Base-by-base conservation (phyloP, 2,888 invertebrate genomes). In the Eupithecia subumbrata region DNA sequence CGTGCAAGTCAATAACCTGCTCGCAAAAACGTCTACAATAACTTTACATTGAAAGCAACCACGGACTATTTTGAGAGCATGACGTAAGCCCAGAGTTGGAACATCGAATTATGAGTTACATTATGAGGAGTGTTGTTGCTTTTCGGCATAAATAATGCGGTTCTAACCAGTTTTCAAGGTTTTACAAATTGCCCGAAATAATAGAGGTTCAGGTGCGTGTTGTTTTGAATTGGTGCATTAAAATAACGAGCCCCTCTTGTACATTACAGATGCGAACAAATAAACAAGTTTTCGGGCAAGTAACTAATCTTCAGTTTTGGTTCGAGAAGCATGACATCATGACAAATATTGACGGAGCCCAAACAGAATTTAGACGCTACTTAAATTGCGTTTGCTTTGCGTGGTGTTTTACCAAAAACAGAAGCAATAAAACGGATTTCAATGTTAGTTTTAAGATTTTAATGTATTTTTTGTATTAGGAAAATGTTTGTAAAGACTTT, bases 1-100 rank as follows among this genome's bases (percentile, higher is more conserved):
- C 71, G 82, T 77, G 76, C 84, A 87, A 91, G 94, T 92, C 94
- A 93, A 92, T 90, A 92, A 93, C 93, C 94, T 86, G 88, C 82
- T 82, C 81, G 88, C 89, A 91, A 92, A 93, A 92, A 94, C 90
- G n/a, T 86, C 85, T 86, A 90, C 90, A 92, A 90, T 90, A 91
- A 91, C 87, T 91, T 87, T 85, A 88, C 90, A 92, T 90, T 90
- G 91, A 92, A 90, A 90, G 88, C 84, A 82, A 84, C 84, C 88
- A 84, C 84, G 85, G 84, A 86, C 90, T 94, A 93, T 94, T 92
- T 89, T 87, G 82, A 88, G 89, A 84, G 81, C 85, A 88, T 95
- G 95, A 95, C 91, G 93, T 88, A 91, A 92, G 88, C 83, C 71
- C 80, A 82, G 82, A 84, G 79, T 76, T 72, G 80, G 79, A 84